Conservation (phyloP, 2,888 invertebrate genomes). For the Escarpia spicata region DNA sequence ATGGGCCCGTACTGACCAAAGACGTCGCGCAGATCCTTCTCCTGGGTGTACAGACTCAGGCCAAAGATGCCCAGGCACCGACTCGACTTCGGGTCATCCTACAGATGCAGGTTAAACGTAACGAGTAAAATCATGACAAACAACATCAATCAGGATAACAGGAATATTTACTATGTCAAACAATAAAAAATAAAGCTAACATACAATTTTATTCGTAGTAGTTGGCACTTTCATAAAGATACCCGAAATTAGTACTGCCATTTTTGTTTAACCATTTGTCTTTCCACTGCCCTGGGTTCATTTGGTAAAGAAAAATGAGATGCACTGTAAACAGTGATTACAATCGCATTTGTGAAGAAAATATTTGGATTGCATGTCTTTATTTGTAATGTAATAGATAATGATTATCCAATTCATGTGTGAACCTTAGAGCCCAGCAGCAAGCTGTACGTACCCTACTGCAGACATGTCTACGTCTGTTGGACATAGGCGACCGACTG, state of each 20-base stretch:
- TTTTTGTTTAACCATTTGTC: no score
- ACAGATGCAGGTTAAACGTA: slow-evolving; percentile 42
- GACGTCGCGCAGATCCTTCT: slow-evolving; percentile 89
- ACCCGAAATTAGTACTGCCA: no score
- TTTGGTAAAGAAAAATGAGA: no score
- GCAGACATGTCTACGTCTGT: slow-evolving; percentile 77
- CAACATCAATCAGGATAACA: neutral
- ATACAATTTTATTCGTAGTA: neutral
- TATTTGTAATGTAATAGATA: neutral
- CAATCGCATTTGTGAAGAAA: no score
- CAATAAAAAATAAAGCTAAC: slow-evolving; percentile 18
- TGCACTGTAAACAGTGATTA: no score
- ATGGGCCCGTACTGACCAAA: slow-evolving; percentile 92
- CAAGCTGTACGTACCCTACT: slow-evolving; percentile 72
- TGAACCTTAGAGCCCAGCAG: neutral
- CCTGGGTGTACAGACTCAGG: slow-evolving; percentile 89
- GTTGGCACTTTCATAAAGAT: no score
- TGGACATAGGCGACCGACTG: slow-evolving; percentile 80
- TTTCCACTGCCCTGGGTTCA: no score
- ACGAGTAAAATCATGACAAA: neutral
- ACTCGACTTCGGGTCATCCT: slow-evolving; percentile 87
- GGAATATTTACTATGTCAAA: neutral
- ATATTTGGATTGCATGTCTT: no score
- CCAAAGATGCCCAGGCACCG: slow-evolving; percentile 95
- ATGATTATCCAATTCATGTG: neutral